A percentile compares a stretch with the other conserved stretches of the same genome.
Conservation (phyloP, 1,140 invertebrate genomes). For the Solenopsis fugax region DNA sequence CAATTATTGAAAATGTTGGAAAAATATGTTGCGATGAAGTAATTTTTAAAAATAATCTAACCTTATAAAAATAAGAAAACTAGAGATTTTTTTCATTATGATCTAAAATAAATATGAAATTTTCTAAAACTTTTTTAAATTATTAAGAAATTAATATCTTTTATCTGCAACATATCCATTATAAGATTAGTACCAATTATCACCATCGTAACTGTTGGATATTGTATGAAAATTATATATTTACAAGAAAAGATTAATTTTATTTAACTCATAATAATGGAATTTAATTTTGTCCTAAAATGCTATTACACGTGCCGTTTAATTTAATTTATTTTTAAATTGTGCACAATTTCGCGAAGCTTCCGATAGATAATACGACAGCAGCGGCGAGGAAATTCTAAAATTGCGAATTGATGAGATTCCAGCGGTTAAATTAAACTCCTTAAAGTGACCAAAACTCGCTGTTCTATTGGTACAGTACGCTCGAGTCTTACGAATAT, state of each 20-base stretch:
- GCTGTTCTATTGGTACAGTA: background rate
- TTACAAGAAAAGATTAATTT: background rate
- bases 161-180: background rate
- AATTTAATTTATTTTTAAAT: background rate
- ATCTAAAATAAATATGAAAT: background rate
- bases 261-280: background rate
- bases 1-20: slow-evolving; percentile 1
- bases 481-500: slow-evolving; percentile 20
- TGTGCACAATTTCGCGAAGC: background rate
- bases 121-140: background rate
- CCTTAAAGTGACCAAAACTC: slow-evolving; percentile 19
- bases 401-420: background rate
- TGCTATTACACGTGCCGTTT: background rate
- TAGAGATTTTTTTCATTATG: background rate
- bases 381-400: background rate
- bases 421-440: slow-evolving; percentile 13
- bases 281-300: background rate
- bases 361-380: background rate
- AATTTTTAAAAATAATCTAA: background rate
- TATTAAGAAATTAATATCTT: background rate
- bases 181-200: background rate
- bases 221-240: background rate
- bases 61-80: background rate
- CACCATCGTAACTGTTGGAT: background rate
- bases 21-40: background rate